phyloP scores from a whole-genome alignment of 1,140 invertebrate genomes.

The Dryas iulia region DNA sequence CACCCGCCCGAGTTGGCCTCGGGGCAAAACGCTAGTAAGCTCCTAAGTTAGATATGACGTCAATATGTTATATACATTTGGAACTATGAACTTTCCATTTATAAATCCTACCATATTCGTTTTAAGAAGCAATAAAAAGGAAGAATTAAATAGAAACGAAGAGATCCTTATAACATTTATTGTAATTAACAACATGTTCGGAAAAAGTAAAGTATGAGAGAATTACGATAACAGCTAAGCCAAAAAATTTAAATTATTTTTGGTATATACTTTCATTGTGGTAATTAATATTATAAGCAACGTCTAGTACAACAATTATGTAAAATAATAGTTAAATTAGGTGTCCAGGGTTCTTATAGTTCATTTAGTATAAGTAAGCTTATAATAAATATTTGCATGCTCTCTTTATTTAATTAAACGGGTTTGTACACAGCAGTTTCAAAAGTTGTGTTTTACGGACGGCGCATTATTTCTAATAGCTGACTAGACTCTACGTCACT shows the following conservation, averaged over 20 bases:
- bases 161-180: neutral
- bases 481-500: conserved; percentile 38
- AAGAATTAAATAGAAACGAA: neutral
- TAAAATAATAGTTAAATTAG: neutral
- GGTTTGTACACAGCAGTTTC: conserved; percentile 30
- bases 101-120: conserved; percentile 6
- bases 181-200: neutral
- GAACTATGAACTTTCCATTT: conserved; percentile 28
- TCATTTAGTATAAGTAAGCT: neutral
- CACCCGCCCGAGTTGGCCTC: conserved; percentile 69
- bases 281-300: neutral
- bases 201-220: neutral
- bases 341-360: conserved; percentile 9
- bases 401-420: conserved; percentile 16
- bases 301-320: neutral
- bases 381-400: conserved; percentile 8
- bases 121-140: neutral
- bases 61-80: conserved; percentile 62
- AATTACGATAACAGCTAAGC: neutral
- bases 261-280: neutral
- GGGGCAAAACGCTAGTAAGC: conserved; percentile 78
- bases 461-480: conserved; percentile 46
- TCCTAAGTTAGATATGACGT: conserved; percentile 78
- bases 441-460: conserved; percentile 48
- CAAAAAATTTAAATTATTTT: neutral